A percentile compares a stretch with the other conserved stretches of the same genome.
Conservation (phyloP, 2,797 vertebrate genomes). For the Darevskia mixta region DNA sequence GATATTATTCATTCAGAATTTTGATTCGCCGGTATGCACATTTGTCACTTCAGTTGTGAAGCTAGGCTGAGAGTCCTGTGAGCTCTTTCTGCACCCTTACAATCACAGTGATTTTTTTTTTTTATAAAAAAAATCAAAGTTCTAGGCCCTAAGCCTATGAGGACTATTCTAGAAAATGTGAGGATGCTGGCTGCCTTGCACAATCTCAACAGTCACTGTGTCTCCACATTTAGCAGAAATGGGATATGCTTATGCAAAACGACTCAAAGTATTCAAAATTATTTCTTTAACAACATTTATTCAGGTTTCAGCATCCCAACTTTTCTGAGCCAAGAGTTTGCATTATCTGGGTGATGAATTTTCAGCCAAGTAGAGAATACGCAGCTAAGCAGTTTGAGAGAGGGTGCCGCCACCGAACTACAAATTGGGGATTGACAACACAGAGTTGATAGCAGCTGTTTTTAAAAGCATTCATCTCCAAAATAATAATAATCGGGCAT, state of each 20-base stretch:
- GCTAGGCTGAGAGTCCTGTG: too few species aligned
- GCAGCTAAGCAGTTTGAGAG: too few species aligned
- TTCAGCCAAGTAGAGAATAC: neutral
- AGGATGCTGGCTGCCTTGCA: neutral
- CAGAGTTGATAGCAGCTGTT: too few species aligned
- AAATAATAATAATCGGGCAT: neutral
- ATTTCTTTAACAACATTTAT: neutral
- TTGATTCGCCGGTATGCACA: neutral
- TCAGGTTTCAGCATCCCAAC: neutral
- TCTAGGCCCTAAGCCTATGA: neutral
- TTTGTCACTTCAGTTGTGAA: neutral
- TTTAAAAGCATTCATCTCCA: neutral
- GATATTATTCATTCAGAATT: neutral
- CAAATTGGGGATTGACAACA: too few species aligned
- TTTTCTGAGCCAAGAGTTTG: neutral
- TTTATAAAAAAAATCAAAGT: neutral
- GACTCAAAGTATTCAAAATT: neutral
- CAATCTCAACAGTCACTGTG: neutral
- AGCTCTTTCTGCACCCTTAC: too few species aligned
- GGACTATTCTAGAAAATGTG: neutral
- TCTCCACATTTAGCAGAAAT: neutral
- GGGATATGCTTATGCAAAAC: neutral
- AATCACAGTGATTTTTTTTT: neutral
- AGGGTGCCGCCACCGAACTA: too few species aligned
- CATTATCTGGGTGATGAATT: neutral